Conservation (phyloP, 2,888 invertebrate genomes). For the Andrena praecox region DNA sequence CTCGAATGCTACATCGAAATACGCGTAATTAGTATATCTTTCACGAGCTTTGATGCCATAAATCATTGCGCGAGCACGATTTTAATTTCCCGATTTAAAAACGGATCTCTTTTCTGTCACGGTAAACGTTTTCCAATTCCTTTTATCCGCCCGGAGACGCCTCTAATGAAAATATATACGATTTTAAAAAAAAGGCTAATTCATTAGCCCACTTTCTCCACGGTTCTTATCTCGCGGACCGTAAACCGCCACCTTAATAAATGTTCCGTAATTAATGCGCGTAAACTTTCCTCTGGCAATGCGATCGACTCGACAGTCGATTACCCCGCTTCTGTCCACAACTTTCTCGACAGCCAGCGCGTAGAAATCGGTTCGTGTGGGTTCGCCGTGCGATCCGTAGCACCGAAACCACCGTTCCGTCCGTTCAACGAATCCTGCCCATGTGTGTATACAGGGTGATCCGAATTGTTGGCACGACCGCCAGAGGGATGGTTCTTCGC, state of each 20-base stretch:
- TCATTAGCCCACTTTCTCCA: slow-evolving; percentile 18
- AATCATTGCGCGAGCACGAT: too few relatives aligned
- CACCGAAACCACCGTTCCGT: slow-evolving; percentile 43
- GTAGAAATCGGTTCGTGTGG: slow-evolving; percentile 26
- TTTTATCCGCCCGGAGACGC: background rate
- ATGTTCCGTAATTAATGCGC: slow-evolving; percentile 28
- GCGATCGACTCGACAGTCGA: slow-evolving; percentile 6
- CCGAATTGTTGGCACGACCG: background rate
- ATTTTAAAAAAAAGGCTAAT: slow-evolving; percentile 12
- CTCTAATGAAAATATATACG: slow-evolving; percentile 12
- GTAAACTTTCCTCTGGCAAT: slow-evolving; percentile 29
- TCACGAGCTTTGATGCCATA: too few relatives aligned
- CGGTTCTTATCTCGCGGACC: background rate
- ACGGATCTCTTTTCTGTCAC: background rate
- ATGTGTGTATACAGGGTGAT: background rate
- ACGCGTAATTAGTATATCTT: too few relatives aligned
- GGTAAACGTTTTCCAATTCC: background rate
- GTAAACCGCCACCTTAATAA: slow-evolving; percentile 15
- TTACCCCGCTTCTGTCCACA: slow-evolving; percentile 15
- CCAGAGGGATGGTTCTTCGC: too few relatives aligned
- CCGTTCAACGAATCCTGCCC: slow-evolving; percentile 51
- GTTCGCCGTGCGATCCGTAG: slow-evolving; percentile 30
- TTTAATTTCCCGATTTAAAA: background rate
- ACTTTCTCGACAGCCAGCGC: slow-evolving; percentile 35
- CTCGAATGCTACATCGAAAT: too few relatives aligned